Evolutionary conservation across 2,113 vertebrate species (phyloP), one percentile per base, ranked within the genome.

Genomic region (Lipophrys pholis): DNA sequence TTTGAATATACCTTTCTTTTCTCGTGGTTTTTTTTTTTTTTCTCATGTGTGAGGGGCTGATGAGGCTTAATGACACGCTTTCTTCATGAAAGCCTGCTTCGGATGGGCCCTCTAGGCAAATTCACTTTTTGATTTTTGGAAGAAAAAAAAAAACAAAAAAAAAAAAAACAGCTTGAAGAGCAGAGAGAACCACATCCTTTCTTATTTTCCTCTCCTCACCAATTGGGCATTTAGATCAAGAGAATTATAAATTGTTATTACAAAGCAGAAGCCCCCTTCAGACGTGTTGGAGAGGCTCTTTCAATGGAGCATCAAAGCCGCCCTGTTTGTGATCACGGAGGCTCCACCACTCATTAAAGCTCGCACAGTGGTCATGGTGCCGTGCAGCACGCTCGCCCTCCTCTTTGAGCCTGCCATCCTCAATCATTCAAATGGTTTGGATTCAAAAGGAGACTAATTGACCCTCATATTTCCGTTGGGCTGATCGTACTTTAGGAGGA

Each of bases 181-280:
- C 8, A 77, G 52, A 73, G 8, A 69, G 50, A 76, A 67, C 46
- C 63, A 59, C 36, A 54, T 69, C 67, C 53, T 68, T 66, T 48
- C 9, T 45, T 42, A 69, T 57, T 39, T 6, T 41, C 16, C 16
- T 17, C 49, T 94, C 10, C 93, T 87, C 91, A 89, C 92, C 89
- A 92, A 94, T 94, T 90, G 90, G 91, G 91, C 90, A 92, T 94
- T 93, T 91, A 94, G 94, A 96, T 96, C 90, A 93, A 94, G 94
- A 81, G 93, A 94, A 95, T 94, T 94, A 93, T 93, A 95, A 95
- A 95, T 95, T 93, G 93, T 95, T 95, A 94, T 95, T 95, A 96
- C 93, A 93, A 92, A 95, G 93, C 57, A 86, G 91, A 94, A 94
- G 84, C 86, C 63, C 30, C 94, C 94, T 95, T 96, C 94, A 95